phyloP scores from a whole-genome alignment of 2,888 invertebrate genomes.

The Xanthia togata region DNA sequence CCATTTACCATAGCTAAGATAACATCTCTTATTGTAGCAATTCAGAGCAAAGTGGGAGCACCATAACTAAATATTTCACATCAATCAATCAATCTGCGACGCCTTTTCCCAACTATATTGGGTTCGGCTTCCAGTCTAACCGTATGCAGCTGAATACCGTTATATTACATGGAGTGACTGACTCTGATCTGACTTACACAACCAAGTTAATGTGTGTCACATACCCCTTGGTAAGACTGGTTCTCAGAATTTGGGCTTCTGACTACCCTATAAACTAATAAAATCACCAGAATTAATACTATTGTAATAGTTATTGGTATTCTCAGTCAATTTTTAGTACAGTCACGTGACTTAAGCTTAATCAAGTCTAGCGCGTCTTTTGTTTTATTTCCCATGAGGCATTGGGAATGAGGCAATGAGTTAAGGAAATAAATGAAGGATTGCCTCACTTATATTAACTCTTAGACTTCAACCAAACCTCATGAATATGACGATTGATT shows the following conservation, averaged over 20 bases:
- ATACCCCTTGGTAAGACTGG: too few relatives aligned
- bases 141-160: too few relatives aligned
- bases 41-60: not conserved
- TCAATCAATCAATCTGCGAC: not conserved
- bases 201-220: too few relatives aligned
- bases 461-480: not conserved
- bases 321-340: not conserved
- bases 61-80: not conserved
- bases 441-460: not conserved
- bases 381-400: conserved; percentile 29
- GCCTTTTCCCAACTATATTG: too few relatives aligned
- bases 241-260: too few relatives aligned
- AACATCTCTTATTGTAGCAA: too few relatives aligned
- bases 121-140: too few relatives aligned
- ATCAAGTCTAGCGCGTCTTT: conserved; percentile 17
- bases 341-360: conserved; percentile 1
- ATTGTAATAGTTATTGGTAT: not conserved
- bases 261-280: too few relatives aligned
- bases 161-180: too few relatives aligned
- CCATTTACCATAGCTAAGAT: not conserved
- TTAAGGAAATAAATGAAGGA: not conserved
- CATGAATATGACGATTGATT: not conserved
- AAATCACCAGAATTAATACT: not conserved
- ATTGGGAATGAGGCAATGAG: not conserved
- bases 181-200: too few relatives aligned